Base-by-base conservation (phyloP, 2,888 invertebrate species). In the Pristionchus fissidentatus region DNA sequence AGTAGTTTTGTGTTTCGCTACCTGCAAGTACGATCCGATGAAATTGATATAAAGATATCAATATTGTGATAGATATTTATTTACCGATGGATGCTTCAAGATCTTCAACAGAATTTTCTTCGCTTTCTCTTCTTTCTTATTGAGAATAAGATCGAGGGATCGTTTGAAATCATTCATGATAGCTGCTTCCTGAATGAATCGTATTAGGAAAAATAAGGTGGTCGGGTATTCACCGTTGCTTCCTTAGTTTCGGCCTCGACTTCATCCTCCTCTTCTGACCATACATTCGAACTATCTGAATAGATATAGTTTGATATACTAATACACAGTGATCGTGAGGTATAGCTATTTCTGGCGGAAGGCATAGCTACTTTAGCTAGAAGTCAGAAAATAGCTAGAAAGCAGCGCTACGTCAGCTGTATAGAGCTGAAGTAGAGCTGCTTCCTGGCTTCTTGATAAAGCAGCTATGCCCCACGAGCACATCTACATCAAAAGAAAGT, bases 161-260 rank as follows among this genome's bases (percentile, higher is more conserved):
- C 60, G 82, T 57, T 86, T 85, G 46, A 86, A 88, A 8, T 84
- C 85, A 81, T 77, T 81, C 29, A 87, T 49, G 19, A 86, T 85
- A 38, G 84, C 70, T 1, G 86, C 88, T 84, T 88, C 88, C 88
- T 88, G 70, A 57, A 85, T 80, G 41, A 43, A 22, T 66, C 22
- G 22, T 13, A 4, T 15, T 75, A 43, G 55, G n/a, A 79, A 3
- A 1, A 55, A 38, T 22, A 26, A 38, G 2, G n/a, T n/a, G n/a
- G n/a, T n/a, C n/a, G 13, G 7, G 38, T 13, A 78, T 8, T 35
- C 55, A 78, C 78, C 10, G 35, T 52, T 35, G 78, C 78, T 38
- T 78, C 78, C 41, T 78, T 52, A 0, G 78, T 78, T 43, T 78
- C 38, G 0, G 8, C 29, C 2, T 52, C 78, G 22, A 4, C 78